These are phyloP conservation scores for Sialis lutaria DNA, from an alignment of 2,888 invertebrate genomes.

Conservation along the genomic window DNA sequence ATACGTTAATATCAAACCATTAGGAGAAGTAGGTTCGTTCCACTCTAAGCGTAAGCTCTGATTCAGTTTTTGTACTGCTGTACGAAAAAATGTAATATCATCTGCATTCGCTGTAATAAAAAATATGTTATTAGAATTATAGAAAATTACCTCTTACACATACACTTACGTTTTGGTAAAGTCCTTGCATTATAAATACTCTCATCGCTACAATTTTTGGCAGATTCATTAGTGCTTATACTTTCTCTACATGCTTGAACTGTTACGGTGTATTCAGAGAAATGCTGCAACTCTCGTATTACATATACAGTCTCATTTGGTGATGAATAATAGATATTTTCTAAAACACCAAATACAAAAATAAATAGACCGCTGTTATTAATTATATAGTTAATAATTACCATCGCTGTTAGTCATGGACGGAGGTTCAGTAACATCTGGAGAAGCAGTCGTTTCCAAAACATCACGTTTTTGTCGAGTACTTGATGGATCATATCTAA, in stretches of 20 bases:
- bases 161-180: slow-evolving; percentile 21
- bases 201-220: slow-evolving; percentile 33
- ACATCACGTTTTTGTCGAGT: neutral
- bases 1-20: slow-evolving; percentile 77
- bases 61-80: slow-evolving; percentile 22
- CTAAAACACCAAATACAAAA: slow-evolving; percentile 11
- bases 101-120: slow-evolving; percentile 45
- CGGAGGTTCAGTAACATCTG: neutral
- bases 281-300: slow-evolving; percentile 53
- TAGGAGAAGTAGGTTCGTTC: slow-evolving; percentile 68
- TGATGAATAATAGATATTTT: too few species aligned
- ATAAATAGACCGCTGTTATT: slow-evolving; percentile 7
- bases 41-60: slow-evolving; percentile 45
- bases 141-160: slow-evolving; percentile 3
- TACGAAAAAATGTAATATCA: slow-evolving; percentile 33
- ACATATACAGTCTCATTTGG: slow-evolving; percentile 22
- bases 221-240: slow-evolving; percentile 21
- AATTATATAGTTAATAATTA: too few species aligned
- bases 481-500: too few species aligned
- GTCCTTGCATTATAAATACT: slow-evolving; percentile 31
- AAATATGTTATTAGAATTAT: slow-evolving; percentile 7
- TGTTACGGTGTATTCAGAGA: slow-evolving; percentile 54
- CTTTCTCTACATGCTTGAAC: slow-evolving; percentile 59
- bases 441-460: neutral
- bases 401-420: too few species aligned